phyloP scores from a whole-genome alignment of 2,113 vertebrate genomes.

The Haemorhous mexicanus region DNA sequence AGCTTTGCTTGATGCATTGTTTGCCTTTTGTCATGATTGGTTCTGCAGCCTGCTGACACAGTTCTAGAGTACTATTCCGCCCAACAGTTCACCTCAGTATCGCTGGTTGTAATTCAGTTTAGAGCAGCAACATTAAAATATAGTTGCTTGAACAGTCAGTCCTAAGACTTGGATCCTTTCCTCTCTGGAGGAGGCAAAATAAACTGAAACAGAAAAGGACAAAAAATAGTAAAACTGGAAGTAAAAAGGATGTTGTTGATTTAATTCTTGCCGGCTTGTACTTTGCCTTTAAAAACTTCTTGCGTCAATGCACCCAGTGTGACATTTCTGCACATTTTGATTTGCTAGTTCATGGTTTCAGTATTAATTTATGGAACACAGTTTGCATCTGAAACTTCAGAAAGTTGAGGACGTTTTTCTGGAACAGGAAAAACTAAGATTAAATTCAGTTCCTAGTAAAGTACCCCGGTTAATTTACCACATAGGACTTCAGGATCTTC shows the following conservation, averaged over 20 bases:
- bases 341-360: neutral
- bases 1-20: neutral
- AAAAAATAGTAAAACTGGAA: neutral
- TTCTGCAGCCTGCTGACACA: neutral
- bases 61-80: neutral
- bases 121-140: neutral
- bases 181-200: neutral
- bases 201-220: neutral
- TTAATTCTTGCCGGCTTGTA: neutral
- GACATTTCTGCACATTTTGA: neutral
- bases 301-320: neutral
- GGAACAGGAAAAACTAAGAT: neutral
- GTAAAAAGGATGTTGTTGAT: neutral
- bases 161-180: neutral
- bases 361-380: neutral
- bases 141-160: neutral
- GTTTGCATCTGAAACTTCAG: neutral
- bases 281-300: neutral
- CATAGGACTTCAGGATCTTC: neutral
- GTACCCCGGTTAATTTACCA: neutral
- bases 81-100: accelerated
- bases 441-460: neutral
- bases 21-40: neutral
- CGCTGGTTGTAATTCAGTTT: neutral
- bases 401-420: neutral